Evolutionary conservation across 2,888 invertebrate species (phyloP).

Genomic region (Epiblema foenella): DNA sequence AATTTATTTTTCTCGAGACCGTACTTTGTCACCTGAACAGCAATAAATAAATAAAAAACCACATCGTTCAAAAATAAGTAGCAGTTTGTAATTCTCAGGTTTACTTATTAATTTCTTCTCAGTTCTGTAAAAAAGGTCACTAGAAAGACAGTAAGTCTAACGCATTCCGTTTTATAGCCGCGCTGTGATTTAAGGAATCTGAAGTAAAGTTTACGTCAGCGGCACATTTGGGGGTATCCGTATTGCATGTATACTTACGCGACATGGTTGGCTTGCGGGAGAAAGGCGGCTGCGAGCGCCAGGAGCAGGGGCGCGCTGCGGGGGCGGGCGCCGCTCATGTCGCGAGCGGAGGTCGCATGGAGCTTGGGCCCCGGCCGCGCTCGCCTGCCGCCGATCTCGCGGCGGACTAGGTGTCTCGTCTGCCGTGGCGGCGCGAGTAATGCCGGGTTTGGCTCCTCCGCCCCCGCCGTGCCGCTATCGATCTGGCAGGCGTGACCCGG

Average conservation of each 20-base stretch:
- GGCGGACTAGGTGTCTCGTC: conserved; percentile 70
- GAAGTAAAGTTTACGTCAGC: conserved; percentile 34
- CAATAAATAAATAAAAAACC: background rate
- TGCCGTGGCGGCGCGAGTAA: conserved; percentile 61
- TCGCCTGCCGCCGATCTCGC: conserved; percentile 62
- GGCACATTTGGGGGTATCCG: conserved; percentile 33
- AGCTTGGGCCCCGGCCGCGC: conserved; percentile 64
- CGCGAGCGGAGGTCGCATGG: conserved; percentile 76
- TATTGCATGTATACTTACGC: conserved; percentile 81
- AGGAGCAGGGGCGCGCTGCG: conserved; percentile 85
- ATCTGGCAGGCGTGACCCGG: conserved; percentile 75
- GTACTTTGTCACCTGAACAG: background rate
- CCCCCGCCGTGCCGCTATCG: conserved; percentile 61
- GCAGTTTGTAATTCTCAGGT: background rate
- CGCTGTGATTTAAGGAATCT: conserved; percentile 58
- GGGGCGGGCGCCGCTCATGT: conserved; percentile 85
- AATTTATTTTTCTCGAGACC: background rate
- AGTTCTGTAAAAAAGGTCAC: background rate
- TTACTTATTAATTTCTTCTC: conserved; percentile 1
- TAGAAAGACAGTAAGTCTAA: conserved; percentile 52
- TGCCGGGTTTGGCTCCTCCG: conserved; percentile 48
- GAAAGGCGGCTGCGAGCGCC: conserved; percentile 85
- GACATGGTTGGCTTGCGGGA: conserved; percentile 85
- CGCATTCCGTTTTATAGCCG: conserved; percentile 57
- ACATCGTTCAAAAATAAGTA: background rate